Conservation (phyloP, 2,797 vertebrate genomes). For the Prionace glauca region DNA sequence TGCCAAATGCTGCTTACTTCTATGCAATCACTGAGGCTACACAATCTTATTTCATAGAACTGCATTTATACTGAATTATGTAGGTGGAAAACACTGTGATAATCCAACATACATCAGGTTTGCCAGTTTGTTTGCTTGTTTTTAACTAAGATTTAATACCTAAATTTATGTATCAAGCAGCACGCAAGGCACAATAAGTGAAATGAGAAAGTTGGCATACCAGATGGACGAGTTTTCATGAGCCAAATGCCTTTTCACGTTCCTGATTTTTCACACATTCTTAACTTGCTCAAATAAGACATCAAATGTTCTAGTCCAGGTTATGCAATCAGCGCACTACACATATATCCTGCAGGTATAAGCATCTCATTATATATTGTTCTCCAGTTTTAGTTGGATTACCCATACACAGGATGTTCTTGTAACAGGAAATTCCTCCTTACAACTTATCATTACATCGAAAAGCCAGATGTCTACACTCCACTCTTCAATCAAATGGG, state of each 20-base stretch:
- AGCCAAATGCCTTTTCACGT: background rate
- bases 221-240: no score
- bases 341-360: background rate
- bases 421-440: constrained; percentile 33
- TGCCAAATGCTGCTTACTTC: background rate
- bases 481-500: constrained; percentile 31
- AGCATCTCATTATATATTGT: background rate
- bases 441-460: constrained; percentile 32
- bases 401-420: background rate
- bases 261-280: background rate
- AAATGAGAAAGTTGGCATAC: background rate
- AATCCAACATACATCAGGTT: background rate
- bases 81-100: background rate
- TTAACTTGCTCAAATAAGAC: background rate
- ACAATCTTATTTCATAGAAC: background rate
- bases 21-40: background rate
- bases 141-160: background rate
- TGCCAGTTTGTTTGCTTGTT: no score
- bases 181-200: background rate
- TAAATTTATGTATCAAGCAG: background rate
- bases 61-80: background rate
- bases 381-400: background rate
- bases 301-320: background rate
- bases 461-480: constrained; percentile 26
- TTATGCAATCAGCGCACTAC: background rate